A percentile compares a stretch with the other conserved stretches of the same genome.
These are phyloP conservation scores for Epizoanthus stellaris DNA, from an alignment of 92 coral and sea anemone species.

Conservation along the genomic window DNA sequence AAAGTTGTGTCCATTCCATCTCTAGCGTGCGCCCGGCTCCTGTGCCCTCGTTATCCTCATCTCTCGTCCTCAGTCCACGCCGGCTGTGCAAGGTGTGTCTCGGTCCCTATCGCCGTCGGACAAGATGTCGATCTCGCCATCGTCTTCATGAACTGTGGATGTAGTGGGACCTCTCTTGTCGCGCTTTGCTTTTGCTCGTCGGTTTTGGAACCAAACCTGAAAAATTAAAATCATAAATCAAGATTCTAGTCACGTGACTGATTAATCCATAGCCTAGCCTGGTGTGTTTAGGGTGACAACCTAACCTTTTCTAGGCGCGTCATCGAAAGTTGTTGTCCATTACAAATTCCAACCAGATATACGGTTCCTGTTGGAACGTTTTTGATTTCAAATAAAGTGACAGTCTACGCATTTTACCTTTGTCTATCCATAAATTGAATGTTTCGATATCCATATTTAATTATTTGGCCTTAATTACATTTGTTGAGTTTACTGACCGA, in stretches of 20 bases:
- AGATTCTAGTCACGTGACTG: not conserved
- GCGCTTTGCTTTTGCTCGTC: slow-evolving; percentile 93
- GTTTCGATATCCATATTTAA: too few species aligned
- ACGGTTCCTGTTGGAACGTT: too few species aligned
- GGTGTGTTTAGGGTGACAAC: not conserved
- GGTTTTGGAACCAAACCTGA: slow-evolving; percentile 98
- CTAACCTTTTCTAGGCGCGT: not conserved
- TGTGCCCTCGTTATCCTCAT: not conserved
- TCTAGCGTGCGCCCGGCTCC: slow-evolving; percentile 1
- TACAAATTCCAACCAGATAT: too few species aligned
- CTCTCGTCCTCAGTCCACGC: not conserved
- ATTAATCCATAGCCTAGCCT: not conserved
- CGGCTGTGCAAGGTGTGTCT: not conserved
- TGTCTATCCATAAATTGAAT: too few species aligned
- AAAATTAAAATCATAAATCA: not conserved
- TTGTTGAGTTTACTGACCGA: too few species aligned
- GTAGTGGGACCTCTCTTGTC: slow-evolving; percentile 62
- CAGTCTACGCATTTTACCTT: too few species aligned
- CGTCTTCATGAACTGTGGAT: slow-evolving; percentile 34
- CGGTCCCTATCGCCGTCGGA: slow-evolving; percentile 4
- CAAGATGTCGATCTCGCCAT: not conserved
- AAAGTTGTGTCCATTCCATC: too few species aligned
- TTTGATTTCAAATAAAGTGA: too few species aligned
- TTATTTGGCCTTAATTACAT: too few species aligned
- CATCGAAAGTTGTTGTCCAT: too few species aligned